Base-by-base conservation (phyloP, 2,888 invertebrate species). In the Bellardia pandia region DNA sequence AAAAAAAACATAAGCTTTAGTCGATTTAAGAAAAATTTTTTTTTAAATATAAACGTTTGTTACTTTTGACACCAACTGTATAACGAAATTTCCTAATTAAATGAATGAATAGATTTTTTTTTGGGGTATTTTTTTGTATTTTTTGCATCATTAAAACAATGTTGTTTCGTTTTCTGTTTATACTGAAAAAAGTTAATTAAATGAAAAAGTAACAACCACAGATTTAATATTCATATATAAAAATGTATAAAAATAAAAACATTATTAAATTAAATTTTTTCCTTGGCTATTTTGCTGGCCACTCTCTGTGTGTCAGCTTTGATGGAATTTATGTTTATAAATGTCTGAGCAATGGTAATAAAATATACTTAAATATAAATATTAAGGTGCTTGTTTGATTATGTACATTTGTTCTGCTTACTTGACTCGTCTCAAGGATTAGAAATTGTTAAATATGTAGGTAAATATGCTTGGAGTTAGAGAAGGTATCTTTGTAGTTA, bases 131-230 rank as follows among this genome's bases (percentile, higher is more conserved):
- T 23, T 14, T 60, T 60, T 33, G 2, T 4, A 7, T 16, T n/a
- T 0, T 48, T 48, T 14, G 56, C 56, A 16, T 23, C 16, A 56
- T 56, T 56, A 56, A 56, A 56, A 11, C 5, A 40, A 2, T 75
- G 16, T 45, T 60, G 30, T 42, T 58, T 72, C 23, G 60, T 60
- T 60, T 60, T 60, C 14, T 33, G 42, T 30, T 14, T 60, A 60
- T 60, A 60, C 13, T 13, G 16, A 48, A 60, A 79, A 69, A 45
- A 45, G 6, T 51, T 69, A 69, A 60, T 79, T 58, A 69, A 79
- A 48, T 16, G 45, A 6, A 33, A 33, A 68, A 48, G 16, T 6
- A 45, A 48, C 1, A 14, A 37, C 9, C 4, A 9, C 3, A 40
- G n/a, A 64, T 64, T 37, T 40, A 14, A 53, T 23, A 40, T 51